A percentile compares a stretch with the other conserved stretches of the same genome.
Conservation (phyloP, 2,113 vertebrate species). For the Oxyruncus cristatus region DNA sequence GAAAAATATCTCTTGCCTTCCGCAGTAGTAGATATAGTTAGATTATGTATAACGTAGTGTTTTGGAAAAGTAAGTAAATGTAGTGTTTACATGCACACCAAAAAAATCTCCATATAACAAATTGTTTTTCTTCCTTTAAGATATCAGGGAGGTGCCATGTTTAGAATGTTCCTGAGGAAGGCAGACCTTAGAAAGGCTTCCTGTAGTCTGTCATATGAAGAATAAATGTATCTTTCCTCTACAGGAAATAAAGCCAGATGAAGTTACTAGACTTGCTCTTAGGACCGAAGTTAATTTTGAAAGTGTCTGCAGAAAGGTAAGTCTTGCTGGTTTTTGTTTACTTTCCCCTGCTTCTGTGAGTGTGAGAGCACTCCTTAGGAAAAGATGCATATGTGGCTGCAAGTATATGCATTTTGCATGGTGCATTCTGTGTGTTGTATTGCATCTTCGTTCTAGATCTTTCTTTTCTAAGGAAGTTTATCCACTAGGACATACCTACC, state of each 20-base stretch:
- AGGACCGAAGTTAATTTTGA: conserved; percentile 85
- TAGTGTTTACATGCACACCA: neutral
- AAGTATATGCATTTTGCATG: neutral
- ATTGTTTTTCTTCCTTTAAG: neutral
- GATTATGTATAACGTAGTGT: neutral
- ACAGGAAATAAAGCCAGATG: conserved; percentile 81
- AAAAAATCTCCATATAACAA: neutral
- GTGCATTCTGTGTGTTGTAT: neutral
- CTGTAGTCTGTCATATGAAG: neutral
- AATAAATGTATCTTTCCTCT: neutral
- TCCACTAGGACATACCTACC: neutral
- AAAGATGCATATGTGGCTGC: neutral
- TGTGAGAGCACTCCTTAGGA: neutral
- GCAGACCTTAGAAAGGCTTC: neutral
- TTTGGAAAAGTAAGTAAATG: neutral
- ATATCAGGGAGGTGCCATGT: neutral
- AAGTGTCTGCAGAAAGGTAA: conserved; percentile 84
- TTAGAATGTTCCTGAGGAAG: neutral
- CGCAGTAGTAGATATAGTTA: neutral
- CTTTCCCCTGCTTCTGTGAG: neutral
- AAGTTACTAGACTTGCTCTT: conserved; percentile 88
- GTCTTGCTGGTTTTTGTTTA: neutral
- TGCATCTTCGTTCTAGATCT: neutral
- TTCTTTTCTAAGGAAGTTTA: neutral
- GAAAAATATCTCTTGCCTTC: neutral